A percentile compares a stretch with the other conserved stretches of the same genome.
phyloP scores from a whole-genome alignment of 2,113 vertebrate genomes.

The Mionectes macconnelli region DNA sequence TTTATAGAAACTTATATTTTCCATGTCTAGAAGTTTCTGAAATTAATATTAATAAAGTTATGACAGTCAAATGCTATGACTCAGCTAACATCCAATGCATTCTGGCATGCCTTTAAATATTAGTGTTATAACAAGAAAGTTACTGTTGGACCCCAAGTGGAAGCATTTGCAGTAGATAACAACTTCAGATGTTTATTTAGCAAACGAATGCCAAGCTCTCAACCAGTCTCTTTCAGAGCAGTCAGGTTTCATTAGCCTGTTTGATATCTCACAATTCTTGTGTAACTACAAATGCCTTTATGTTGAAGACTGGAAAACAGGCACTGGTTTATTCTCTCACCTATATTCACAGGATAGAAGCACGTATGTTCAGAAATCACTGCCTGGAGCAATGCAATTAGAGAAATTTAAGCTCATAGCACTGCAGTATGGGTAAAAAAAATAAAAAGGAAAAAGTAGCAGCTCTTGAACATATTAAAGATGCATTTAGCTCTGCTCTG shows the following conservation, averaged over 20 bases:
- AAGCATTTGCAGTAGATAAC: conserved; percentile 3
- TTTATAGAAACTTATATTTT: conserved; percentile 21
- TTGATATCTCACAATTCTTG: neutral
- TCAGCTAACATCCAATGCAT: neutral
- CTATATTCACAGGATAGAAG: neutral
- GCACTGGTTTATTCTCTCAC: neutral
- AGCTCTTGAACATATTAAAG: neutral
- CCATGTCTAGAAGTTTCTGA: neutral
- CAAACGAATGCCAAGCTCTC: neutral
- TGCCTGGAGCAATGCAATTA: neutral
- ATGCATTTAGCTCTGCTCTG: neutral
- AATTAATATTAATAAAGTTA: neutral
- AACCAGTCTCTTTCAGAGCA: neutral
- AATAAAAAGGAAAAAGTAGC: neutral
- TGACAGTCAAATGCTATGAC: neutral
- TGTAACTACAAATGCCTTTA: neutral
- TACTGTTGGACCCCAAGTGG: neutral
- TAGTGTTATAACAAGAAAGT: conserved; percentile 12
- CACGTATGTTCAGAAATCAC: neutral
- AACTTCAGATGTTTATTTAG: conserved; percentile 23
- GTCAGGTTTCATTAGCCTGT: conserved; percentile 9
- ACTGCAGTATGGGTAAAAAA: neutral
- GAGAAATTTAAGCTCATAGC: neutral
- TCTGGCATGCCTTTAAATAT: neutral
- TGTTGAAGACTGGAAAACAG: neutral